Percentiles rank a stretch among this genome's conserved stretches.
These are phyloP conservation scores for Dryomyza anilis DNA, from an alignment of 2,888 invertebrate genomes.

Conservation along the genomic window DNA sequence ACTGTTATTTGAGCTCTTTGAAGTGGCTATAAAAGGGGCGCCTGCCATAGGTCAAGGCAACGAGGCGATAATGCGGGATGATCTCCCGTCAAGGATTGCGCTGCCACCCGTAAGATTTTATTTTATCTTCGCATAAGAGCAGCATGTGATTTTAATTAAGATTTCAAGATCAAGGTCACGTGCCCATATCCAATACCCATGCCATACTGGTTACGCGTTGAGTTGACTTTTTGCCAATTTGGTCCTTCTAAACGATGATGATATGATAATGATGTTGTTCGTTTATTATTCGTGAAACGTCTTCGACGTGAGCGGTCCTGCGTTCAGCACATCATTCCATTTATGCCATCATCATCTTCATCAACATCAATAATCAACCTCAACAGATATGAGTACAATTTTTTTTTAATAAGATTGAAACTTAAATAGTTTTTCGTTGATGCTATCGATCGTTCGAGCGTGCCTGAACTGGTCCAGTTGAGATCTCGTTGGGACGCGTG, in stretches of 20 bases:
- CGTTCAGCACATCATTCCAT: background rate
- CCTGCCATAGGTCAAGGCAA: background rate
- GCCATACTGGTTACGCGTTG: background rate
- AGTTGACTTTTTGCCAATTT: background rate
- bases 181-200: background rate
- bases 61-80: background rate
- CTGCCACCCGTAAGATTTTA: conserved; percentile 14
- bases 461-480: background rate
- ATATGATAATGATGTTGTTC: background rate
- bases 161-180: conserved; percentile 37
- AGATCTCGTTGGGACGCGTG: conserved; percentile 5
- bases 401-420: conserved; percentile 20
- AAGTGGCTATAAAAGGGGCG: conserved; percentile 13
- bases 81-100: conserved; percentile 1
- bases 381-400: background rate
- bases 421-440: conserved; percentile 5
- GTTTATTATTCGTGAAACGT: background rate
- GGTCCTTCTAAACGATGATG: conserved; percentile 3
- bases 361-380: conserved; percentile 1
- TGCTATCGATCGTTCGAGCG: background rate
- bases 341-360: background rate
- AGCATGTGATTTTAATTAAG: conserved; percentile 37
- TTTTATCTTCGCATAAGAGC: conserved; percentile 16
- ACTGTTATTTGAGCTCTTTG: conserved; percentile 11
- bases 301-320: background rate